phyloP scores from a whole-genome alignment of 2,113 vertebrate species.

The Cynoglossus semilaevis region DNA sequence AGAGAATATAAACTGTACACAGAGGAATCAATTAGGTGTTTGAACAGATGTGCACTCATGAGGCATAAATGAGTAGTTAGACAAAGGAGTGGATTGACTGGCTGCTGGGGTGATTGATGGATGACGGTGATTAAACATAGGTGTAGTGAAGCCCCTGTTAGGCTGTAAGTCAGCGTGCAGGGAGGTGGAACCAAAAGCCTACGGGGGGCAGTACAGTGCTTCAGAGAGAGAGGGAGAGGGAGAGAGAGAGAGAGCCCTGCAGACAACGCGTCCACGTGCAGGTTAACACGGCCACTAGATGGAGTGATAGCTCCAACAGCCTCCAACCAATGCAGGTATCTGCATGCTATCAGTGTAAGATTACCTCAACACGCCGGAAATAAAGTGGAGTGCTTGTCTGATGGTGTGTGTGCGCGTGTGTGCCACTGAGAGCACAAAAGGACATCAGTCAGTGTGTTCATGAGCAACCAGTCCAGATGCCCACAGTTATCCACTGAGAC shows the following conservation, averaged over 20 bases:
- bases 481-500: constrained; percentile 51
- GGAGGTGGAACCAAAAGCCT: constrained; percentile 7
- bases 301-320: constrained; percentile 52
- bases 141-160: constrained; percentile 1
- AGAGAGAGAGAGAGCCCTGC: no score
- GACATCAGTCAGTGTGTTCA: constrained; percentile 44
- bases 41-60: constrained; percentile 20
- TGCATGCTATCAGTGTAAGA: constrained; percentile 3
- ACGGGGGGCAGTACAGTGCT: constrained; percentile 6
- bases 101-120: constrained; percentile 14
- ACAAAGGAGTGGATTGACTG: constrained; percentile 21
- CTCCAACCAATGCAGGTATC: constrained; percentile 7
- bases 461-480: constrained; percentile 59
- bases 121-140: constrained; percentile 20
- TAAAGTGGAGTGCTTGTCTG: neutral
- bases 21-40: constrained; percentile 33
- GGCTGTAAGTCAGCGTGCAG: neutral
- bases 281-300: constrained; percentile 57
- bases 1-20: constrained; percentile 33
- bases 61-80: constrained; percentile 23
- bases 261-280: constrained; percentile 6
- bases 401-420: neutral
- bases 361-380: constrained; percentile 25
- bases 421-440: constrained; percentile 15
- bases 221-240: no score